A percentile compares a stretch with the other conserved stretches of the same genome.
phyloP scores from a whole-genome alignment of 2,113 vertebrate genomes.

The sheep (Ovis aries) region ARS-UI_Ramb_v3.0 NC_056071.1:29954501-29955000 shows the following conservation, averaged over 20 bases:
- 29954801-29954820: conserved; percentile 22
- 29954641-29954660: conserved; percentile 39
- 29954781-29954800: conserved; percentile 57
- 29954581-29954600: conserved; percentile 47
- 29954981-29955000: conserved; percentile 72
- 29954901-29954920: conserved; percentile 75
- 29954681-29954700: conserved; percentile 51
- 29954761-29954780: conserved; percentile 65
- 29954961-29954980: conserved; percentile 66
- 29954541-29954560: conserved; percentile 62
- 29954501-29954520: conserved; percentile 74
- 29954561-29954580: conserved; percentile 46
- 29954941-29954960: conserved; percentile 69
- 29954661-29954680: conserved; percentile 51
- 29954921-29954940: conserved; percentile 72
- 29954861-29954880: conserved; percentile 77
- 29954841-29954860: conserved; percentile 49
- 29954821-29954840: conserved; percentile 48
- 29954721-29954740: conserved; percentile 53
- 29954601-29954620: conserved; percentile 64
- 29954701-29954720: conserved; percentile 53
- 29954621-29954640: conserved; percentile 59
- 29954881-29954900: conserved; percentile 81
- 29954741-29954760: conserved; percentile 68
- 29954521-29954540: conserved; percentile 64